Percentiles rank a stretch among this genome's conserved stretches.
These are phyloP conservation scores for Nebria salina DNA, from an alignment of 2,888 invertebrate genomes.

Conservation along the genomic window DNA sequence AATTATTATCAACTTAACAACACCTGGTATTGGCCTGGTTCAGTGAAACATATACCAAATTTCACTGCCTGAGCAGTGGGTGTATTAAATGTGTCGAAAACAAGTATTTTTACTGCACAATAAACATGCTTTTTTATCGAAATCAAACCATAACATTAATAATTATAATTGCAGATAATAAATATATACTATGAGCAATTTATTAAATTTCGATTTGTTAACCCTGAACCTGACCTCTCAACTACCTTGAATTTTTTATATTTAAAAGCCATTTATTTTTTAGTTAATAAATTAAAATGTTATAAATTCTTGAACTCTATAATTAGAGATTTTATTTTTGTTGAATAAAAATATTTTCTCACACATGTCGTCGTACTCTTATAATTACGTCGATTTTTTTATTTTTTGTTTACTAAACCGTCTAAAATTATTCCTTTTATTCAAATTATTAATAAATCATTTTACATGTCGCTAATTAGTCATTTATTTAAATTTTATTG, in stretches of 20 bases:
- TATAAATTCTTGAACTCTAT: background rate
- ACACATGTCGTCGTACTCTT: background rate
- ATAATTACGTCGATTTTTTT: background rate
- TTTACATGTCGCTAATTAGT: background rate
- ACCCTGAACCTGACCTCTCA: background rate
- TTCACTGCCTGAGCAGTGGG: no score
- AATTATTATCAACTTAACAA: background rate
- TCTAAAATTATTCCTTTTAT: background rate
- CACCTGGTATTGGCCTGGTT: background rate
- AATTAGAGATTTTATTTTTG: background rate
- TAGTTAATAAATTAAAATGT: background rate
- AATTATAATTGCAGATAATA: no score
- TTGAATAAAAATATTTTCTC: background rate
- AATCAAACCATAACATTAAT: no score
- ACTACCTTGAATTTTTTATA: background rate
- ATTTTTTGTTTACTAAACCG: background rate
- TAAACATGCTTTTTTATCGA: no score
- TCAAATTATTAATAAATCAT: background rate
- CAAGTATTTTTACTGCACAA: no score
- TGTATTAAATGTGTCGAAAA: no score
- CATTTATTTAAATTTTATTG: background rate
- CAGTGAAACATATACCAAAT: no score
- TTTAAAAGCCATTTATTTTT: background rate
- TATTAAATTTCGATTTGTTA: no score
- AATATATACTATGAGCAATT: no score